Evolutionary conservation across 1,140 invertebrate species (phyloP), one percentile per base, ranked within the genome.

Genomic region (Sinella curviseta): DNA sequence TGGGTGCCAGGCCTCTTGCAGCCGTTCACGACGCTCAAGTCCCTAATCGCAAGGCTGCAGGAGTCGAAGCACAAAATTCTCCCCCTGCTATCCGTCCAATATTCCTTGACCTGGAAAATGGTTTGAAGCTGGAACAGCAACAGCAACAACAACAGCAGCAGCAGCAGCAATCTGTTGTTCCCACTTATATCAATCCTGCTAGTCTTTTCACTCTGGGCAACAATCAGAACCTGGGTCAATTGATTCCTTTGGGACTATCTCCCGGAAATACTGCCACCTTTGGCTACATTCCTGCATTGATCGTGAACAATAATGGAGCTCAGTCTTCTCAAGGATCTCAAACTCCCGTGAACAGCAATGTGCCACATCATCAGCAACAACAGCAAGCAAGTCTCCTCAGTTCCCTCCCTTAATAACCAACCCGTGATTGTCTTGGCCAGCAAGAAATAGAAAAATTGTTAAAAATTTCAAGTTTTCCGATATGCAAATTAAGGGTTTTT

Each of bases 1-100:
- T 83, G 1, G 84, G 84, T 28, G 84, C 85, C 2, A 82, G 84
- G 3, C 85, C 85, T 26, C 78, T 85, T 17, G 79, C 84, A 26
- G 85, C 85, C 12, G 81, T 84, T 26, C 85, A 86, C 65, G 84
- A 86, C 74, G n/a, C 78, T 8, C 85, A 86, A 79, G 82, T 86
- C 3, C 77, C 65, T 57, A 65, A n/a, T 16, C 36, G 34, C 26
- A 8, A 16, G 34, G 28, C 24, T 48, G 24, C 8, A 4, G 30
- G 26, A 12, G 48, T 14, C 2, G n/a, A 4, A 1, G 39, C 1
- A 28, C 76, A 34, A 30, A 17, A 48, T 2, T 35, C 26, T 12
- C 16, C 24, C 39, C 2, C 28, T 28, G 3, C 31, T 24, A 30
- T 31, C 65, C 74, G 35, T 75, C 74, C 74, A 2, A 35, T 75